phyloP scores from a whole-genome alignment of 2,113 vertebrate genomes.

The Seriola aureovittata region DNA sequence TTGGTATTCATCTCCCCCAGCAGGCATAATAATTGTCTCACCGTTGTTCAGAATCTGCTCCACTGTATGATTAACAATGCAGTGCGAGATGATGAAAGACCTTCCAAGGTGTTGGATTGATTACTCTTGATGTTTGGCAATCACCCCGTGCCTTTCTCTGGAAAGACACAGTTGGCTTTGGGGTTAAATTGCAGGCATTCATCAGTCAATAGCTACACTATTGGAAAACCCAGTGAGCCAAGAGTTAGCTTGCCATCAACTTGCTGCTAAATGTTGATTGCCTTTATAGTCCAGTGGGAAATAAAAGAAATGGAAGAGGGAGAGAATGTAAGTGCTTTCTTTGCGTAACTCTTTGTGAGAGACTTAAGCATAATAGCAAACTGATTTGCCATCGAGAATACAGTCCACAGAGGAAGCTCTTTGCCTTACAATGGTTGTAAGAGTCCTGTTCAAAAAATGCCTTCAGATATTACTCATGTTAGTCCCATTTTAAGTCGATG shows the following conservation, averaged over 20 bases:
- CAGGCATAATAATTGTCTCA: constrained; percentile 62
- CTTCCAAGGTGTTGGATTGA: constrained; percentile 71
- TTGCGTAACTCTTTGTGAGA: neutral
- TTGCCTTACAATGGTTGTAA: neutral
- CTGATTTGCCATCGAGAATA: constrained; percentile 1
- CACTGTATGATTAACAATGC: constrained; percentile 55
- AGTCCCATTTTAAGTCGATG: neutral
- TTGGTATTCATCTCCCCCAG: constrained; percentile 58
- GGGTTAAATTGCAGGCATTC: constrained; percentile 74
- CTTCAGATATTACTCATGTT: neutral
- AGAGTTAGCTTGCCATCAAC: constrained; percentile 49
- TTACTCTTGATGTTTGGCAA: constrained; percentile 64
- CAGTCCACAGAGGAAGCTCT: constrained; percentile 10
- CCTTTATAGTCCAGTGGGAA: constrained; percentile 49
- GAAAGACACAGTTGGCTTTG: constrained; percentile 34
- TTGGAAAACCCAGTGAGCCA: constrained; percentile 49
- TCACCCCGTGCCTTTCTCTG: constrained; percentile 30
- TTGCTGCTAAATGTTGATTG: constrained; percentile 64
- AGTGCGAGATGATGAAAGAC: constrained; percentile 43
- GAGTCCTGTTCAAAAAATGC: neutral
- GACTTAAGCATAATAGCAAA: constrained; percentile 8
- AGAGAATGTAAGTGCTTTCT: constrained; percentile 27
- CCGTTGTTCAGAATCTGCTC: constrained; percentile 51
- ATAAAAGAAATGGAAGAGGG: constrained; percentile 31
- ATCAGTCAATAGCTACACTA: constrained; percentile 69